Conservation (phyloP, 2,113 vertebrate genomes). For the Elaphurus davidianus region DNA sequence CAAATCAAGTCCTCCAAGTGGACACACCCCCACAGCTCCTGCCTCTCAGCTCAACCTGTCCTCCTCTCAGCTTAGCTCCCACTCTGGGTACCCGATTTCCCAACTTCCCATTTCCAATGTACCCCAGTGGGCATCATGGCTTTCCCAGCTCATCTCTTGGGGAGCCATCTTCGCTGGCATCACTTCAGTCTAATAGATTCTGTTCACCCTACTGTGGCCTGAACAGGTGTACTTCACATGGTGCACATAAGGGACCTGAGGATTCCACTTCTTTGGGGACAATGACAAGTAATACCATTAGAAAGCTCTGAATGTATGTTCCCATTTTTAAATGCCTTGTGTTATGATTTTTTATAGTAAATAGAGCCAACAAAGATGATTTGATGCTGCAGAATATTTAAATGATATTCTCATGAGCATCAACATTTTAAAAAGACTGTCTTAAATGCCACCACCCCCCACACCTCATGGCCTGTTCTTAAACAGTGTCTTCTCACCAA, state of each 20-base stretch:
- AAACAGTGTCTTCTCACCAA: neutral
- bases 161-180: neutral
- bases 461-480: neutral
- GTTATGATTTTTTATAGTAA: neutral
- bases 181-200: neutral
- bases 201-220: neutral
- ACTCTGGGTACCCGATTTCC: neutral
- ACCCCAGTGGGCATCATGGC: neutral
- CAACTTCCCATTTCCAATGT: neutral
- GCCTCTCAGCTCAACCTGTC: neutral
- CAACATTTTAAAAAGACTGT: neutral
- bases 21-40: neutral
- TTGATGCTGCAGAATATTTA: neutral
- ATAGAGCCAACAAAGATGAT: neutral
- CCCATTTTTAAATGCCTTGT: neutral
- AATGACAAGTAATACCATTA: neutral
- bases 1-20: neutral
- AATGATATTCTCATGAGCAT: neutral
- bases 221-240: neutral
- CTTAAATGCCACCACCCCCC: neutral
- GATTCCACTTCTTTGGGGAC: neutral
- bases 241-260: neutral
- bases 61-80: neutral
- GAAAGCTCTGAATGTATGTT: neutral
- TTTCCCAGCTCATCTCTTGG: neutral